A percentile compares a stretch with the other conserved stretches of the same genome.
Evolutionary conservation across 2,888 invertebrate species (phyloP).

Genomic region (Leucophora obtusa): DNA sequence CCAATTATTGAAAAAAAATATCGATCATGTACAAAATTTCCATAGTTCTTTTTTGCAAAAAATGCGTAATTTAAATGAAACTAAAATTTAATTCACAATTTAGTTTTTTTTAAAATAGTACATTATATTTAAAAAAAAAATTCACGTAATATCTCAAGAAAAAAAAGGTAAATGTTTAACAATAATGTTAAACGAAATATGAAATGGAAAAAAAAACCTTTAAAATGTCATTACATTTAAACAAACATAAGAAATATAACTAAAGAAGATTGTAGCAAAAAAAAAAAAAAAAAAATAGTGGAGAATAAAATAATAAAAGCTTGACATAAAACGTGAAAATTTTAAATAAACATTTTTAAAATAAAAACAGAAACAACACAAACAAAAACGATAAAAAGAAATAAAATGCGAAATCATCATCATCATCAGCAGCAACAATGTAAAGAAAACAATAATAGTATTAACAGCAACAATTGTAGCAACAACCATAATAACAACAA

Average conservation of each 20-base stretch:
- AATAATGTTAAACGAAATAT: neutral
- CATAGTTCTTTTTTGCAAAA: conserved; percentile 62
- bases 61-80: conserved; percentile 68
- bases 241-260: neutral
- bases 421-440: conserved; percentile 60
- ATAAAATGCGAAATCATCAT: conserved; percentile 61
- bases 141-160: conserved; percentile 37
- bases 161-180: conserved; percentile 15
- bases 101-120: conserved; percentile 3
- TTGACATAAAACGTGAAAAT: conserved; percentile 47
- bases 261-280: conserved; percentile 25
- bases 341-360: conserved; percentile 40
- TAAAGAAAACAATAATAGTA: conserved; percentile 48
- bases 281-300: conserved; percentile 35
- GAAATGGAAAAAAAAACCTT: conserved; percentile 26
- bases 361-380: neutral
- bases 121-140: conserved; percentile 10
- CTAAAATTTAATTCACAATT: conserved; percentile 34
- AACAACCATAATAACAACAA: conserved; percentile 32
- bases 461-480: conserved; percentile 36
- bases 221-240: conserved; percentile 54
- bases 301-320: conserved; percentile 22
- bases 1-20: conserved; percentile 10
- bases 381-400: conserved; percentile 11
- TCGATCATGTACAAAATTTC: conserved; percentile 47